Conservation (phyloP, 2,888 invertebrate genomes). For the Drosophila eohydei region DNA sequence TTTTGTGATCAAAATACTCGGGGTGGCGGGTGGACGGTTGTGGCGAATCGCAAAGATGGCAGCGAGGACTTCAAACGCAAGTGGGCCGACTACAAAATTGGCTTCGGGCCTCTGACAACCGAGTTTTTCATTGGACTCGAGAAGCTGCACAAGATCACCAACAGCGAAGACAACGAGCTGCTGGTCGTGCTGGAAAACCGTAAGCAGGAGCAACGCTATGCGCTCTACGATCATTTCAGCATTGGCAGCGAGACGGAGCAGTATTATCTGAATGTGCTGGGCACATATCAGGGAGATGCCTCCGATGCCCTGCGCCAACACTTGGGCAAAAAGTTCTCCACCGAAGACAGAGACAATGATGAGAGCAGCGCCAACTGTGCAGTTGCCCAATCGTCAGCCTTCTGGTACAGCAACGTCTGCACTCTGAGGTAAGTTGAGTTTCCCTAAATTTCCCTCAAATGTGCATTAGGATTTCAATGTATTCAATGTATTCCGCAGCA, state of each 20-base stretch:
- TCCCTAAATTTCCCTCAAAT: no score
- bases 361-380: slow-evolving; percentile 59
- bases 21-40: slow-evolving; percentile 63
- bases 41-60: slow-evolving; percentile 62
- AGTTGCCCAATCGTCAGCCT: slow-evolving; percentile 52
- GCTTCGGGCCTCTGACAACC: slow-evolving; percentile 44
- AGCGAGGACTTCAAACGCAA: slow-evolving; percentile 62
- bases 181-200: slow-evolving; percentile 61
- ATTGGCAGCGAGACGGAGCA: slow-evolving; percentile 66
- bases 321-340: slow-evolving; percentile 63
- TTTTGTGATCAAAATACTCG: slow-evolving; percentile 63
- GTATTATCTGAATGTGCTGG: slow-evolving; percentile 59
- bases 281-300: slow-evolving; percentile 58
- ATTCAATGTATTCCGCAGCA: slow-evolving; percentile 36
- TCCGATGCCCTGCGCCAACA: slow-evolving; percentile 59
- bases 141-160: slow-evolving; percentile 61
- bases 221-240: slow-evolving; percentile 62
- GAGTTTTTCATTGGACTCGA: slow-evolving; percentile 71
- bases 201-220: slow-evolving; percentile 54
- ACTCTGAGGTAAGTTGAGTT: slow-evolving; percentile 49
- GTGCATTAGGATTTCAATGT: neutral
- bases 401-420: slow-evolving; percentile 61
- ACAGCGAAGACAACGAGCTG: slow-evolving; percentile 56
- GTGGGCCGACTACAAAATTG: slow-evolving; percentile 67
- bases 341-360: slow-evolving; percentile 52